Base-by-base conservation (phyloP, 2,888 invertebrate genomes). In the Perizoma affinitatum region DNA sequence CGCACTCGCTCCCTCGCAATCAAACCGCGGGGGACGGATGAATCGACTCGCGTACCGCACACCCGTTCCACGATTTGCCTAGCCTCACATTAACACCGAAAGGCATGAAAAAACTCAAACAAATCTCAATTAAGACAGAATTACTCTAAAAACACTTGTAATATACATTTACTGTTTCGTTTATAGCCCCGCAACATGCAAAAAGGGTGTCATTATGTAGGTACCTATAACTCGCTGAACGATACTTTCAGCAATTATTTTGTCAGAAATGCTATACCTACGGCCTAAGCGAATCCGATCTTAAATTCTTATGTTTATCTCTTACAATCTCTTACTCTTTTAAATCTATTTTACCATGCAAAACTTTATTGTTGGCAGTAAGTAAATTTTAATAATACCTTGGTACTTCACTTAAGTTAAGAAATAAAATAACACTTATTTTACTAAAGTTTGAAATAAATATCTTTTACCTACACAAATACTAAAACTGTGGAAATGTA, bases 1-100 rank as follows among this genome's bases (percentile, higher is more conserved):
- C 79, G 83, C 82, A 81, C 80, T 79, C 82, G 73, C 77, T 80
- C 80, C 75, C 80, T 73, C 78, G 75, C 69, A 72, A 76, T 73
- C 73, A 76, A 80, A 81, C 83, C 80, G 78, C 82, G 83, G 81
- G 83, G 80, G 81, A 78, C 75, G 73, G 71, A 70, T 74, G 76
- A 58, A 78, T 75, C 79, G 82, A 80, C 74, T 63, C 76, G 76
- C 71, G 75, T 67, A 58, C 62, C 65, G 73, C 73, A 71, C 75
- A 72, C 73, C 69, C 73, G 70, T 69, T 69, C 63, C 69, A 58
- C 50, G 54, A 61, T 64, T 63, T 76, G 69, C 66, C 71, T 73
- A 75, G 42, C 49, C 50, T 47, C 58, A 38, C 41, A 44, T 33
- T 42, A 42, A 51, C 54, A 60, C 40, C 50, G 4, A 48, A 46